These are phyloP conservation scores for Dicranocentrus wangi DNA, from an alignment of 2,888 invertebrate species.

Conservation along the genomic window DNA sequence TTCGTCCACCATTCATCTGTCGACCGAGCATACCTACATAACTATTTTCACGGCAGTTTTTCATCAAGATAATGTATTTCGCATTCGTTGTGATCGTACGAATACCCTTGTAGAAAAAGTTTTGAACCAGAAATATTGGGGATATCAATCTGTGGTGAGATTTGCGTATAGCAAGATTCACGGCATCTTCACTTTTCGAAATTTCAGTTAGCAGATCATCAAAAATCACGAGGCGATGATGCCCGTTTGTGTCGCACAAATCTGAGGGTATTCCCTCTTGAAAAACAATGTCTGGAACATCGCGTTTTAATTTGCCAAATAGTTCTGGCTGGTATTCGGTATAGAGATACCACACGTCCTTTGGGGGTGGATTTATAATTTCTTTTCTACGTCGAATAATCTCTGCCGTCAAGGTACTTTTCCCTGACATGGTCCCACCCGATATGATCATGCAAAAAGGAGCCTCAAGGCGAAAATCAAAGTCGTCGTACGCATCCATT, in stretches of 20 bases:
- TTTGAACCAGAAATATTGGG: slow-evolving; percentile 50
- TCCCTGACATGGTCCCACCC: slow-evolving; percentile 19
- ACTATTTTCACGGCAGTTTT: slow-evolving; percentile 57
- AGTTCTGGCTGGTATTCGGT: slow-evolving; percentile 43
- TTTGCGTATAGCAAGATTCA: slow-evolving; percentile 30
- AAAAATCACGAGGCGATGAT: slow-evolving; percentile 26
- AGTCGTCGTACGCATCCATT: slow-evolving; percentile 14
- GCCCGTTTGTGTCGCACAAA: background rate
- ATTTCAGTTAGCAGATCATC: slow-evolving; percentile 58
- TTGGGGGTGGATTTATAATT: slow-evolving; percentile 37
- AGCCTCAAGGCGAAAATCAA: slow-evolving; percentile 5
- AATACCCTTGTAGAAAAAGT: slow-evolving; percentile 45
- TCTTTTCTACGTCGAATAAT: slow-evolving; percentile 39
- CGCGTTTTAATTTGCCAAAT: slow-evolving; percentile 31
- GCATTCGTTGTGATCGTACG: slow-evolving; percentile 19
- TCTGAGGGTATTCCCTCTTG: slow-evolving; percentile 47
- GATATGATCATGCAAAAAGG: slow-evolving; percentile 28
- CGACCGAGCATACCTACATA: slow-evolving; percentile 41
- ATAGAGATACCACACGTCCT: slow-evolving; percentile 47
- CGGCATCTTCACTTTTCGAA: slow-evolving; percentile 17
- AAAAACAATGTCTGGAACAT: slow-evolving; percentile 46
- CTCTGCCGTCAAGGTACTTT: slow-evolving; percentile 16
- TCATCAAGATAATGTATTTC: slow-evolving; percentile 46
- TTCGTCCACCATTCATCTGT: slow-evolving; percentile 65
- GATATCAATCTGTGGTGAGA: slow-evolving; percentile 44